Conservation (phyloP, 2,888 invertebrate species). For the Dione juno region DNA sequence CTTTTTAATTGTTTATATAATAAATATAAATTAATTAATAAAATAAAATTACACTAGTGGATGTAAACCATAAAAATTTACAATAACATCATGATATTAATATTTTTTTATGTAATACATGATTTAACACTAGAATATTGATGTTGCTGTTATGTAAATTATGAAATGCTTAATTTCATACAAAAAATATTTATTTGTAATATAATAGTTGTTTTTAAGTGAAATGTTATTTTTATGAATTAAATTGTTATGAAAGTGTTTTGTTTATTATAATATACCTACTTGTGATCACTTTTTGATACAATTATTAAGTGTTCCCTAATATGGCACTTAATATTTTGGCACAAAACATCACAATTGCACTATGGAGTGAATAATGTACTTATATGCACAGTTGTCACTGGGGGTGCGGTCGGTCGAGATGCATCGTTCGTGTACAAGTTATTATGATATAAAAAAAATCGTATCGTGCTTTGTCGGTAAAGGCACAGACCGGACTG, state of each 20-base stretch:
- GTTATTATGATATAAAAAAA: constrained; percentile 52
- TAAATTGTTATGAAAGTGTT: not conserved
- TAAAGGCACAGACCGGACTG: constrained; percentile 78
- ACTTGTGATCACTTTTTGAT: constrained; percentile 63
- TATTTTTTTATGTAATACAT: constrained; percentile 15
- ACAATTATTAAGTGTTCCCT: constrained; percentile 60
- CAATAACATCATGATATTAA: not conserved
- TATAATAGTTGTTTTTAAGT: constrained; percentile 1
- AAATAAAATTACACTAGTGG: not conserved
- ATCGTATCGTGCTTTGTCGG: constrained; percentile 75
- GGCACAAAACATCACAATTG: constrained; percentile 80
- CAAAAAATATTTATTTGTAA: not conserved
- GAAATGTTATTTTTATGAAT: not conserved
- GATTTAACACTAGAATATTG: constrained; percentile 11
- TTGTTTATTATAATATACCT: constrained; percentile 48
- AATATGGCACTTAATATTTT: constrained; percentile 71
- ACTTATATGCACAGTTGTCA: constrained; percentile 54
- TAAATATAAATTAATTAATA: not conserved
- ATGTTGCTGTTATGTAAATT: constrained; percentile 13
- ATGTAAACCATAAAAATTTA: not conserved
- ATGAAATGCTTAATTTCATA: constrained; percentile 2
- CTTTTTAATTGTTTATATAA: not conserved
- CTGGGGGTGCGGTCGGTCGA: constrained; percentile 53
- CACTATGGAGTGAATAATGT: constrained; percentile 67
- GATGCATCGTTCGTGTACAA: constrained; percentile 53